Percentiles rank a stretch among this genome's conserved stretches.
phyloP scores from a whole-genome alignment of 92 coral and sea anemone species.

The Metridium senile region DNA sequence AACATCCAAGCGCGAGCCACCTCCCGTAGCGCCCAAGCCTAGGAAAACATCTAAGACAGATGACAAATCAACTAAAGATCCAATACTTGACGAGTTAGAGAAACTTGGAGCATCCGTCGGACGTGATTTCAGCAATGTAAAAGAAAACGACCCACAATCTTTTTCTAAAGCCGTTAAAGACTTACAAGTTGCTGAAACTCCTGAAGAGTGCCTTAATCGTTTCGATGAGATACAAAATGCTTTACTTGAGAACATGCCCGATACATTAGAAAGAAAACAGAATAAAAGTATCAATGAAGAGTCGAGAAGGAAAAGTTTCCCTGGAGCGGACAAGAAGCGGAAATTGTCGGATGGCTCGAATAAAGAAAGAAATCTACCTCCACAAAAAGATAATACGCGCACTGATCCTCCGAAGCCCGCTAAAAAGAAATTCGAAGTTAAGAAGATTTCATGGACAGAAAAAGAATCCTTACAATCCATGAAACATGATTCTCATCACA shows the following conservation, averaged over 20 bases:
- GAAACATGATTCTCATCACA: slow-evolving; percentile 38
- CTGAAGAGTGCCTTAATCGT: slow-evolving; percentile 28
- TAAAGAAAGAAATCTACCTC: background rate
- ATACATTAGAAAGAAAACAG: slow-evolving; percentile 30
- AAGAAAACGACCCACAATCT: slow-evolving; percentile 15
- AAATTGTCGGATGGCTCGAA: background rate
- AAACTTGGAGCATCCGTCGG: slow-evolving; percentile 32
- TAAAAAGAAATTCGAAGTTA: slow-evolving; percentile 13
- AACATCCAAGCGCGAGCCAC: slow-evolving; percentile 28
- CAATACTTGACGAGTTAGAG: slow-evolving; percentile 26
- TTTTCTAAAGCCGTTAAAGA: slow-evolving; percentile 24
- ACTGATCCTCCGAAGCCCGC: slow-evolving; percentile 10
- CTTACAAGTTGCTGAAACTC: slow-evolving; percentile 23
- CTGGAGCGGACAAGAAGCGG: slow-evolving; percentile 1
- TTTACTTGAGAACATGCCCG: slow-evolving; percentile 25
- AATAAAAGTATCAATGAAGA: slow-evolving; percentile 10
- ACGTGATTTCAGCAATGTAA: slow-evolving; percentile 17
- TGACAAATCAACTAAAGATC: slow-evolving; percentile 15
- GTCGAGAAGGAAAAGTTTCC: slow-evolving; percentile 5
- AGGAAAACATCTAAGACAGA: slow-evolving; percentile 18
- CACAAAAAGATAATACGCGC: background rate
- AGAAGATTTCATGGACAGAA: slow-evolving; percentile 14
- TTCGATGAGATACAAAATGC: slow-evolving; percentile 32
- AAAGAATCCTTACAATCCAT: slow-evolving; percentile 16
- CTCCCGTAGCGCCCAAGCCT: slow-evolving; percentile 67